Base-by-base conservation (phyloP, 2,888 invertebrate species). In the Abrostola tripartita region DNA sequence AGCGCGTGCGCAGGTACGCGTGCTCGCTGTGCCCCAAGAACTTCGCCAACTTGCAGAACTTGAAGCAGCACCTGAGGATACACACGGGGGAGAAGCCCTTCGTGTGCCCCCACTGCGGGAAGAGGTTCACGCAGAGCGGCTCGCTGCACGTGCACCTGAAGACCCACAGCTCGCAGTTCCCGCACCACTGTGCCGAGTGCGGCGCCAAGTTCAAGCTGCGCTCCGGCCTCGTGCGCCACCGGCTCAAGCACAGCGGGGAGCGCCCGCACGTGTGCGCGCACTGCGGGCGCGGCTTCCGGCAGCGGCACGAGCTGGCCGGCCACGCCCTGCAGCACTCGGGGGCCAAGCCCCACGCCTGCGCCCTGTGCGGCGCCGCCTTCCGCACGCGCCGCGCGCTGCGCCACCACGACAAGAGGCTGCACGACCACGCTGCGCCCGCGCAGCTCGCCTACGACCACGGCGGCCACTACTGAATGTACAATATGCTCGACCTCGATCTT, bases 51-150 rank as follows among this genome's bases (percentile, higher is more conserved):
- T 92, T 95, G 52, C 95, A 96, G 63, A 96, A 96, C 75, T 91
- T 95, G 14, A 95, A 95, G 65, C 96, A 96, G 76, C 96, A 96
- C 83, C 80, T 95, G 63, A 85, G 95, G n/a, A 95, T 95, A 47
- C 96, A 96, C 84, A 95, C 96, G 7, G 95, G 95, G 58, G 96
- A 96, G 85, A 86, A 95, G 12, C 96, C 96, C 0, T 95, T 92
- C 84, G 92, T 93, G 36, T 96, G 96, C 78, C 87, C 95, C 61
- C 86, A 93, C 0, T 96, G 96, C 82, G 96, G 96, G 5, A 96
- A 96, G 83, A 84, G 95, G 0, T 96, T 96, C 88, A 96, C 96
- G 61, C 96, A 96, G 81, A 96, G 96, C 79, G 96, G 96, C 0
- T 95, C 96, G 0, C 85, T 96, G 47, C 96, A 96, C 85, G 96